Evolutionary conservation across 2,888 invertebrate species (phyloP).

Genomic region (Sisyra terminalis): DNA sequence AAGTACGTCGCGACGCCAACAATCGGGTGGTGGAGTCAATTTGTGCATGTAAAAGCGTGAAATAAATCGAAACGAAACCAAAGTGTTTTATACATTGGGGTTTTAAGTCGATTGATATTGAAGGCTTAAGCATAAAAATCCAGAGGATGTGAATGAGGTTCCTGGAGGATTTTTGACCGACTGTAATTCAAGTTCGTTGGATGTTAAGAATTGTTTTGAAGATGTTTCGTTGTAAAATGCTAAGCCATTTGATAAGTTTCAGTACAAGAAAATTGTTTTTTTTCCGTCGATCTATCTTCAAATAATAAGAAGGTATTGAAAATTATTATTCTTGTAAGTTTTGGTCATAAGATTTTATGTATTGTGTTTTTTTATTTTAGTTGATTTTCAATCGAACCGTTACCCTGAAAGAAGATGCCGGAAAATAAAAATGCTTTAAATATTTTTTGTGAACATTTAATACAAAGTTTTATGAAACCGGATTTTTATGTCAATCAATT

Average conservation of each 20-base stretch:
- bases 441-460: no score
- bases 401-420: no score
- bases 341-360: no score
- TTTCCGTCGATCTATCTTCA: conserved; percentile 85
- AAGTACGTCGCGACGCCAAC: conserved; percentile 43
- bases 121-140: conserved; percentile 90
- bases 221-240: conserved; percentile 54
- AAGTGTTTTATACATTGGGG: conserved; percentile 99
- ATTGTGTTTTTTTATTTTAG: no score
- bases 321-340: no score
- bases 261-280: conserved; percentile 94
- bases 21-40: conserved; percentile 52
- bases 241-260: conserved; percentile 71
- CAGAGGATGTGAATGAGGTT: no score
- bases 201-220: conserved; percentile 48
- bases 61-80: conserved; percentile 63
- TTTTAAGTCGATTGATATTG: conserved; percentile 59
- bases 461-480: no score
- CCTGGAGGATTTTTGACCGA: conserved; percentile 92
- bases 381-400: no score
- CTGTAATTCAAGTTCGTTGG: conserved; percentile 65
- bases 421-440: no score
- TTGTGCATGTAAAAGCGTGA: conserved; percentile 53
- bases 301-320: conserved; percentile 30
- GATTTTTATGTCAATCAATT: no score